Percentiles rank a stretch among this genome's conserved stretches.
Conservation (phyloP, 2,113 vertebrate genomes). For the Chlorodrepanis virens region DNA sequence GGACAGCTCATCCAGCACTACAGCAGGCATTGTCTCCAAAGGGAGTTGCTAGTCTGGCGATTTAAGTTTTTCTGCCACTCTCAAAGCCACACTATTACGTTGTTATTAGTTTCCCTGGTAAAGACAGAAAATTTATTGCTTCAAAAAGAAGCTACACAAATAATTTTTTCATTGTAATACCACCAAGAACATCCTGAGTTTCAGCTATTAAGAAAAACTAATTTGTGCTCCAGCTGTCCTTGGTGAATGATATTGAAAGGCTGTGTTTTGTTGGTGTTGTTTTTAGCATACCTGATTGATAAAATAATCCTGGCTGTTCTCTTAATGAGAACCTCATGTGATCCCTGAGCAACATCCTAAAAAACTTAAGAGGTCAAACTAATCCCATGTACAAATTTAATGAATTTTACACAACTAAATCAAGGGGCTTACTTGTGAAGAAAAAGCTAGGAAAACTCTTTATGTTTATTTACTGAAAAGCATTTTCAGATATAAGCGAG, state of each 20-base stretch:
- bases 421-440: not conserved
- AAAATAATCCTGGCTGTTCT: constrained; percentile 63
- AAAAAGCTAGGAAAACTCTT: constrained; percentile 30
- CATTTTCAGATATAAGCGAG: constrained; percentile 16
- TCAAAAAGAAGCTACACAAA: not conserved
- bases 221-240: not conserved
- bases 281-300: constrained; percentile 53
- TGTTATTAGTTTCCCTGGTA: not conserved
- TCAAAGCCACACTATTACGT: not conserved
- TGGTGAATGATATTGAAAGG: not conserved
- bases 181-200: not conserved
- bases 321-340: constrained; percentile 65
- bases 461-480: constrained; percentile 53
- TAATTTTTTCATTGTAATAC: not conserved
- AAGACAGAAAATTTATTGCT: not conserved
- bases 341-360: not conserved
- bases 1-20: not conserved
- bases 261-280: not conserved
- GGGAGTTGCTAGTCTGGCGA: not conserved
- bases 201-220: not conserved
- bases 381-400: constrained; percentile 20
- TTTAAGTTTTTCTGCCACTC: not conserved
- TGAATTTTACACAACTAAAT: constrained; percentile 35
- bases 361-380: not conserved
- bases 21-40: not conserved